Evolutionary conservation across 2,113 vertebrate genomes (phyloP).

Genomic region (Caranx melampygus): DNA sequence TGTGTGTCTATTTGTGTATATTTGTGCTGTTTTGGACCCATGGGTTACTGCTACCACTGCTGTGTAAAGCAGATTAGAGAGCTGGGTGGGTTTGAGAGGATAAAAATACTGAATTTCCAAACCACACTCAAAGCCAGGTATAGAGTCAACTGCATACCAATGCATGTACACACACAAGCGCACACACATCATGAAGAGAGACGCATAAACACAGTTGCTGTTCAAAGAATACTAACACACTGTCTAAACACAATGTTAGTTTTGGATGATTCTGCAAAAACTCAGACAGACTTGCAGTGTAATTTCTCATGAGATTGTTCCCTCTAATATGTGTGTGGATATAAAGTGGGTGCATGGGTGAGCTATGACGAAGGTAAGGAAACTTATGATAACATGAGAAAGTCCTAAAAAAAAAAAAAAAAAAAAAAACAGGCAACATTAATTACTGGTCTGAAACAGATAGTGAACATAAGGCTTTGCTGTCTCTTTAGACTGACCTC

Average conservation of each 20-base stretch:
- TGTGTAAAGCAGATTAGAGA: conserved; percentile 68
- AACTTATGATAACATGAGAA: too few species aligned
- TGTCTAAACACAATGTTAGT: not conserved
- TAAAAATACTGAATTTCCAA: conserved; percentile 51
- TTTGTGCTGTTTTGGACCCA: conserved; percentile 47
- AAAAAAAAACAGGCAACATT: not conserved
- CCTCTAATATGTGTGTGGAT: too few species aligned
- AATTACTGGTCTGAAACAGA: not conserved
- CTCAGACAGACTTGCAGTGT: too few species aligned
- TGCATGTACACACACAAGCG: not conserved
- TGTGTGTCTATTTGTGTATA: conserved; percentile 35
- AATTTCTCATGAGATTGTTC: too few species aligned
- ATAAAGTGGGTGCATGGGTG: too few species aligned
- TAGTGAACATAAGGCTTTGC: not conserved
- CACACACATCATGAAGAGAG: not conserved
- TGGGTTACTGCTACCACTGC: conserved; percentile 50
- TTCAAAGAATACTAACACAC: not conserved
- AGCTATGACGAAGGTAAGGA: too few species aligned
- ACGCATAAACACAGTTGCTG: not conserved
- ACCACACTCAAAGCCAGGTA: conserved; percentile 33
- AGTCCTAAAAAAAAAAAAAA: too few species aligned
- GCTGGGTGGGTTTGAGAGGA: conserved; percentile 40
- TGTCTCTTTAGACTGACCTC: not conserved
- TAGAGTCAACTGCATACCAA: conserved; percentile 37
- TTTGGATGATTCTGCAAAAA: not conserved